These are phyloP conservation scores for Procapra przewalskii DNA, from an alignment of 2,113 vertebrate species.

Conservation along the genomic window DNA sequence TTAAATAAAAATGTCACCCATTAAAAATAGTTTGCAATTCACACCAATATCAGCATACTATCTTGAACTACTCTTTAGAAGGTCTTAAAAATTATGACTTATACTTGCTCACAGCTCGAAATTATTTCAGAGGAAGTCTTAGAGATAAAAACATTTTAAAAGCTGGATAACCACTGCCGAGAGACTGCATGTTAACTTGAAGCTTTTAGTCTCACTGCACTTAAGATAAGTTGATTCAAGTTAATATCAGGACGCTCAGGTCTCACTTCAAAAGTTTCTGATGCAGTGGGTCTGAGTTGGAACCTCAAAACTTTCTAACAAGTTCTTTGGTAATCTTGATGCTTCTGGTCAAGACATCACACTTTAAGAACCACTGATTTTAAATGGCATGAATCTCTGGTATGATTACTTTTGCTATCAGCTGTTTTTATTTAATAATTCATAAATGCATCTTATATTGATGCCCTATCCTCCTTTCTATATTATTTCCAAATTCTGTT, in stretches of 20 bases:
- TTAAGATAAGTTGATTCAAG: neutral
- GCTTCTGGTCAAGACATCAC: neutral
- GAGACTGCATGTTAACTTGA: neutral
- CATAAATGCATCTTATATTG: neutral
- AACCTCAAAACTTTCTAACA: neutral
- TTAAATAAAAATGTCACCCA: neutral
- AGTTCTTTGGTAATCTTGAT: neutral
- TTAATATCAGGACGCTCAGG: neutral
- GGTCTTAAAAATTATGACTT: neutral
- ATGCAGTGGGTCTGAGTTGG: neutral
- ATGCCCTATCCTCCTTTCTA: neutral
- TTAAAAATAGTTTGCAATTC: neutral
- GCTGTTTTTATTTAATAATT: conserved; percentile 10
- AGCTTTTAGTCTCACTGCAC: neutral
- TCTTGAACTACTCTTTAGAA: neutral
- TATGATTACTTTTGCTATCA: neutral
- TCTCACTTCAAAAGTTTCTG: neutral
- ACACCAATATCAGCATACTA: neutral
- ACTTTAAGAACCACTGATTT: neutral
- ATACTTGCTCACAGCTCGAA: neutral
- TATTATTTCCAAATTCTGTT: neutral
- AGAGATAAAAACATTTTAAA: conserved; percentile 3
- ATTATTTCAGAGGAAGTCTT: conserved; percentile 28
- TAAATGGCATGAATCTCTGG: neutral
- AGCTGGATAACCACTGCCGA: neutral